Evolutionary conservation across 2,797 vertebrate genomes (phyloP).

Genomic region (Brachyrhaphis roseni): DNA sequence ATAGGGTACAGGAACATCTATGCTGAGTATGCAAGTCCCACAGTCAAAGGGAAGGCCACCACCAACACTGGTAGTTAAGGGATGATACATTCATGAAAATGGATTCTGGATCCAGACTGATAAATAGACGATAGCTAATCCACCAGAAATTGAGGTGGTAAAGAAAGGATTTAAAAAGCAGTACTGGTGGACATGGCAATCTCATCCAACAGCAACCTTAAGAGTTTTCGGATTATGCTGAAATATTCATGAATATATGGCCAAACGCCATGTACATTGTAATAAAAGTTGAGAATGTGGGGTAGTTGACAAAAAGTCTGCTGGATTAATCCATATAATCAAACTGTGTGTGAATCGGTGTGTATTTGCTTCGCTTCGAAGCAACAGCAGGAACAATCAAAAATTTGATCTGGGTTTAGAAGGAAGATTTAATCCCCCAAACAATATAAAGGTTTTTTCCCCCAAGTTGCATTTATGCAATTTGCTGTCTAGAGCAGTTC

Average conservation of each 20-base stretch:
- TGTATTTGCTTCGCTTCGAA: conserved; percentile 70
- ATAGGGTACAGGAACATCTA: background rate
- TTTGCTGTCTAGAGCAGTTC: conserved; percentile 78
- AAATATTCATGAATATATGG: conserved; percentile 47
- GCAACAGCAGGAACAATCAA: conserved; percentile 76
- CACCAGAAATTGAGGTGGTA: background rate
- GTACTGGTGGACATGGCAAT: conserved; percentile 13
- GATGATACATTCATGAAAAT: background rate
- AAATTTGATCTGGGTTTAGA: conserved; percentile 82
- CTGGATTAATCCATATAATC: conserved; percentile 70
- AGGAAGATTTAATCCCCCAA: conserved; percentile 78
- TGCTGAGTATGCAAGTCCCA: background rate
- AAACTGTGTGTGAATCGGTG: conserved; percentile 37
- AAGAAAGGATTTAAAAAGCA: background rate
- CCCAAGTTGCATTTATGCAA: conserved; percentile 81
- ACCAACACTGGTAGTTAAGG: background rate
- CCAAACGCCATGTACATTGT: conserved; percentile 40
- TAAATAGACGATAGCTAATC: background rate
- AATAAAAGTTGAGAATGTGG: conserved; percentile 45
- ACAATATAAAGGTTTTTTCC: conserved; percentile 75
- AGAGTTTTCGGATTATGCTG: conserved; percentile 31
- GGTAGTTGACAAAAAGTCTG: conserved; percentile 38
- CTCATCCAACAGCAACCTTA: conserved; percentile 51
- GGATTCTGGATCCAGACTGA: background rate
- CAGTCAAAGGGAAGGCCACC: background rate